Base-by-base conservation (phyloP, 1,140 invertebrate genomes). In the Ectropis grisescens region DNA sequence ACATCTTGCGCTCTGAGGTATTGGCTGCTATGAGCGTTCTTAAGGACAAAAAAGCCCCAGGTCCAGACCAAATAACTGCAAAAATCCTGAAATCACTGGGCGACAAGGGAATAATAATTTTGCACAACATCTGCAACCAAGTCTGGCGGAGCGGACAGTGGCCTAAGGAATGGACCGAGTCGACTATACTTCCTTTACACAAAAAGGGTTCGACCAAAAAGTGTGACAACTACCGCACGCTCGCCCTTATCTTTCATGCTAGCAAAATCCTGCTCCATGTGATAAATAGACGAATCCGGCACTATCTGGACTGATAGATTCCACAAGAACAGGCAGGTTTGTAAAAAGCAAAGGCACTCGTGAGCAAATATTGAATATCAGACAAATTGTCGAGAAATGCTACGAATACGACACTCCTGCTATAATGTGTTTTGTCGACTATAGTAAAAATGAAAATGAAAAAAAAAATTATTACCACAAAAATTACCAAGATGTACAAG, bases 301-400 rank as follows among this genome's bases (percentile, higher is more conserved):
- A 32, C 11, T 56, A 27, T 15, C 22, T 48, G 4, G 6, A 13
- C 2, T 11, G 32, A 11, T 37, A 41, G 11, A 45, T 51, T n/a
- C 26, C 40, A 4, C 2, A 31, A 19, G 45, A 47, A 32, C 41
- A 47, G 33, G 37, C 41, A 12, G 19, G 42, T 52, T 52, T 29
- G 45, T 52, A 1, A 36, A 26, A 10, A 41, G 39, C 7, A 51
- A 32, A 33, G 47, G 41, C 7, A 56, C 41, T 2, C 28, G 48
- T 1, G 44, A 48, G 14, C 44, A 56, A 22, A 43, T 56, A 10
- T 11, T 52, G 1, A 51, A 43, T 11, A 22, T 57, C 12, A 36
- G 45, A 47, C 24, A 39, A 13, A 23, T 37, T n/a, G 8, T 39
- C 1, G 42, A 39, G 10, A 45, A 45, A 14, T 27, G 10, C 6